A percentile compares a stretch with the other conserved stretches of the same genome.
Conservation (phyloP, 2,888 invertebrate genomes). For the Pyrgus malvae region DNA sequence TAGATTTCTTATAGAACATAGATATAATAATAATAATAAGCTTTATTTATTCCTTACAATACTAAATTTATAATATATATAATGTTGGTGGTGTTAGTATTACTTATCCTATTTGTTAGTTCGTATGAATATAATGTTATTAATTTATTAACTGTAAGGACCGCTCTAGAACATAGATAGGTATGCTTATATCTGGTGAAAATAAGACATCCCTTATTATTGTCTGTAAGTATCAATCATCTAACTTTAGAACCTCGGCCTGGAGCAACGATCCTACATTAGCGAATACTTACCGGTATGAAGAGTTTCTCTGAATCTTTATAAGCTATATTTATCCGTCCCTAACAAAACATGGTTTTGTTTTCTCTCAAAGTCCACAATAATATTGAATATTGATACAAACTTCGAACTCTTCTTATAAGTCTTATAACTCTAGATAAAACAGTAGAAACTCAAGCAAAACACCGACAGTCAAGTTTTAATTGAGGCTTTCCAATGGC, state of each 20-base stretch:
- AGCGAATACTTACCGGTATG: neutral
- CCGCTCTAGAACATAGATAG: no score
- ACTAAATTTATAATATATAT: no score
- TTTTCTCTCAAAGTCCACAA: slow-evolving; percentile 5
- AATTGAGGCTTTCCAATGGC: slow-evolving; percentile 1
- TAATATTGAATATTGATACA: slow-evolving; percentile 10
- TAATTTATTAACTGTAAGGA: no score
- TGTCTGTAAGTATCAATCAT: neutral
- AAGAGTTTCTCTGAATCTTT: slow-evolving; percentile 4
- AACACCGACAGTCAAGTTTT: slow-evolving; percentile 13
- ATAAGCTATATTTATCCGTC: slow-evolving; percentile 1
- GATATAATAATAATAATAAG: no score
- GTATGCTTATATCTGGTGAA: no score
- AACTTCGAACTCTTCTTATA: slow-evolving; percentile 9
- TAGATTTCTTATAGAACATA: no score
- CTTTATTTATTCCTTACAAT: no score
- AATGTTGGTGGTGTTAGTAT: no score
- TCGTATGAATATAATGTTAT: no score
- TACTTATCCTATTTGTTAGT: no score
- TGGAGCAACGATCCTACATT: neutral
- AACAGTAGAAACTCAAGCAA: slow-evolving; percentile 7
- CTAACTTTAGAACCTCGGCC: neutral
- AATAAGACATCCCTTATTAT: no score
- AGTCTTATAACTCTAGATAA: slow-evolving; percentile 3
- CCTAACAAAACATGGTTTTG: slow-evolving; percentile 17